These are phyloP conservation scores for Hydrozoanthus gracilis DNA, from an alignment of 92 coral and sea anemone species.

Conservation along the genomic window DNA sequence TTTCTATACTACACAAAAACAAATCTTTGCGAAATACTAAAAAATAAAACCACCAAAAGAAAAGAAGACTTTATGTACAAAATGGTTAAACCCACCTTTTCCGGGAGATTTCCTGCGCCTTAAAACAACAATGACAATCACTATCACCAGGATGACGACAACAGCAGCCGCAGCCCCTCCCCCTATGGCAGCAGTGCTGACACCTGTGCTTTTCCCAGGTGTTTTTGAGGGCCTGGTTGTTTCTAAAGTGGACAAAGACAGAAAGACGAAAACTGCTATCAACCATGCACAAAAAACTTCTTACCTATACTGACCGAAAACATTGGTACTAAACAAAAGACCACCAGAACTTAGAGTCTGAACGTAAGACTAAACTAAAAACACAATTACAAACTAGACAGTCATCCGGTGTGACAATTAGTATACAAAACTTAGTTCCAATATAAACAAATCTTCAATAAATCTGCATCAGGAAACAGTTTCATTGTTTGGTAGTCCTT, in stretches of 20 bases:
- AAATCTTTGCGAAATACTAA: not conserved
- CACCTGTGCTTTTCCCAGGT: not conserved
- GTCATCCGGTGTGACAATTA: no score
- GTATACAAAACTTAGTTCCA: no score
- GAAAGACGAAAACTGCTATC: not conserved
- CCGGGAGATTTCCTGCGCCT: conserved; percentile 16
- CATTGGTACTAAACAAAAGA: no score
- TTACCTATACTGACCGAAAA: no score
- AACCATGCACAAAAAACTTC: not conserved
- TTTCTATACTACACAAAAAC: not conserved
- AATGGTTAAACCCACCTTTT: not conserved
- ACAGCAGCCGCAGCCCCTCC: conserved; percentile 29
- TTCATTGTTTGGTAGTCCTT: no score
- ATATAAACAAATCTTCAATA: no score
- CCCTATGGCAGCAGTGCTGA: conserved; percentile 26
- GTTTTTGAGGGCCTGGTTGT: not conserved
- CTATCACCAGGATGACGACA: conserved; percentile 5
- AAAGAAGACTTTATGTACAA: not conserved
- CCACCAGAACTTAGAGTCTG: no score
- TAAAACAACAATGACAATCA: not conserved
- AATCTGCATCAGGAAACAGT: no score
- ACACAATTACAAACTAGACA: no score
- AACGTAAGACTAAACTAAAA: no score
- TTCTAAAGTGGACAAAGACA: not conserved
- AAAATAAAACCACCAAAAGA: not conserved